Evolutionary conservation across 2,113 vertebrate genomes (phyloP).

Genomic region (Cryptomyrus ogoouensis): DNA sequence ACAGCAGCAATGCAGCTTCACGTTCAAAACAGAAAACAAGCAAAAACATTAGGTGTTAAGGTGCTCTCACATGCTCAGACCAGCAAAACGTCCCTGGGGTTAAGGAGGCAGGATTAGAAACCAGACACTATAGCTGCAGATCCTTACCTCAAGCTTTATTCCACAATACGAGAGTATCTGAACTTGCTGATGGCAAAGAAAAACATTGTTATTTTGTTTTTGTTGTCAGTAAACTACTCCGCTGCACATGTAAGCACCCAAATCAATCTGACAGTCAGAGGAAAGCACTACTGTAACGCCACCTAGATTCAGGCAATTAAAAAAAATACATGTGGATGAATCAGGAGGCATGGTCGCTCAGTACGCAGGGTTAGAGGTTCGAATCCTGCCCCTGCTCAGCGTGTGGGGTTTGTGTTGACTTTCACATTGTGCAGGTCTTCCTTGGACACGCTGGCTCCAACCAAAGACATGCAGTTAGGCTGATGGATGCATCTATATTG

Average conservation of each 20-base stretch:
- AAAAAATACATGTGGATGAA: neutral
- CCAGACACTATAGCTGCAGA: neutral
- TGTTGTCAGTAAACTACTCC: neutral
- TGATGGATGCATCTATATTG: neutral
- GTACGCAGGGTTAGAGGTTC: neutral
- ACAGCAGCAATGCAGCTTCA: neutral
- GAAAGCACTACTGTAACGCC: neutral
- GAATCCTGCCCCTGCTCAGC: neutral
- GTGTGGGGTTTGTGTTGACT: neutral
- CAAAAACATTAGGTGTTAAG: neutral
- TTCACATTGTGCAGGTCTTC: neutral
- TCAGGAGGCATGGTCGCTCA: neutral
- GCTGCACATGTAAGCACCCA: neutral
- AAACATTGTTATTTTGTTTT: neutral
- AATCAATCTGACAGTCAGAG: neutral
- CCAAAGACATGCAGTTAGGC: neutral
- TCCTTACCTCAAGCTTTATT: slow-evolving; percentile 38
- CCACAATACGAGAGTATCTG: slow-evolving; percentile 30
- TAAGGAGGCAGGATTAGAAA: neutral
- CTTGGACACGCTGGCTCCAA: neutral
- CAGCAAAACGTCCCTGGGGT: neutral
- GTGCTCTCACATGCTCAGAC: neutral
- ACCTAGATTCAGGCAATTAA: neutral
- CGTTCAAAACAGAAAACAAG: no score
- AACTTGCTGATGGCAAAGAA: slow-evolving; percentile 32